A percentile compares a stretch with the other conserved stretches of the same genome.
These are phyloP conservation scores for Caenorhabditis remanei DNA, from an alignment of 1,140 invertebrate species.

Conservation along the genomic window DNA sequence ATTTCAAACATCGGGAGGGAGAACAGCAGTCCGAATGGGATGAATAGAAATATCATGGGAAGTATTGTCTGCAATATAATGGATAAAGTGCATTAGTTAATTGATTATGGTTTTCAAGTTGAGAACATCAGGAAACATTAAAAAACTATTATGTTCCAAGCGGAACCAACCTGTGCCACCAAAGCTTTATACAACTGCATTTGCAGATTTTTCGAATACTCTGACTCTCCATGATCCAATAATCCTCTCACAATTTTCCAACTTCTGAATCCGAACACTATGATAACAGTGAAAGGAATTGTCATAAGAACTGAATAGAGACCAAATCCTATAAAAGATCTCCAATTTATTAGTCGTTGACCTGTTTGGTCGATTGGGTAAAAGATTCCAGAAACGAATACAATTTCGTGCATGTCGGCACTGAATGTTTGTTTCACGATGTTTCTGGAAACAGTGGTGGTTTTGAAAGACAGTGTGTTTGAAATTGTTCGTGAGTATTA, in stretches of 20 bases:
- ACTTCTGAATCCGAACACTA: slow-evolving; percentile 15
- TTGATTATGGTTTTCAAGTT: no score
- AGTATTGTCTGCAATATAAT: neutral
- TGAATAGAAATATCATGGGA: neutral
- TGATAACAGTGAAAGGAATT: neutral
- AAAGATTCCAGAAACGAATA: neutral
- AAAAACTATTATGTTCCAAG: neutral
- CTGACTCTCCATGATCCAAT: neutral
- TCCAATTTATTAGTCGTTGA: neutral
- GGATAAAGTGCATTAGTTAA: no score
- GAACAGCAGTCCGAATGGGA: slow-evolving; percentile 7
- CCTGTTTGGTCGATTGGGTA: neutral
- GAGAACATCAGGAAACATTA: no score
- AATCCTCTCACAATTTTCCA: neutral
- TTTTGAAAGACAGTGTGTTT: no score
- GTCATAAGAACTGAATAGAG: neutral
- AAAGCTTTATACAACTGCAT: slow-evolving; percentile 5
- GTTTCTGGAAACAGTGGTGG: no score
- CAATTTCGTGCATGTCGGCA: neutral
- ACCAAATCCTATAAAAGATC: neutral
- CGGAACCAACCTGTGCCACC: neutral
- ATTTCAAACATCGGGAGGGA: slow-evolving; percentile 11
- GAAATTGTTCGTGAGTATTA: no score
- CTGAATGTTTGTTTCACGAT: neutral
- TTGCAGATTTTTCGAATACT: neutral